phyloP scores from a whole-genome alignment of 2,113 vertebrate genomes.

The Sander vitreus region DNA sequence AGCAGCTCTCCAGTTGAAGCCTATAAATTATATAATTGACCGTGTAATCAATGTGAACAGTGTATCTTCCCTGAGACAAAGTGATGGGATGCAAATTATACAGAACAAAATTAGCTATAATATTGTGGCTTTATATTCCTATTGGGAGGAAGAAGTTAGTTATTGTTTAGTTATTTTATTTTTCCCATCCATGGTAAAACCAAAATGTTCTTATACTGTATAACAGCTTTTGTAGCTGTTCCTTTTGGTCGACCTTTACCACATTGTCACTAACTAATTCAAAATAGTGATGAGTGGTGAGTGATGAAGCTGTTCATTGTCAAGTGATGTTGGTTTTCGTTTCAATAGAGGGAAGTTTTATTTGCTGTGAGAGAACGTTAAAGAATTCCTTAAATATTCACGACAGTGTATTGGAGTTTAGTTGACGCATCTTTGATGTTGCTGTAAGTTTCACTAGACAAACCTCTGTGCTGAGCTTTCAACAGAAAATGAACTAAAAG shows the following conservation, averaged over 20 bases:
- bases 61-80: constrained; percentile 69
- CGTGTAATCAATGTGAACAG: constrained; percentile 78
- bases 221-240: too few relatives aligned
- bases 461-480: neutral
- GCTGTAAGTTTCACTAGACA: neutral
- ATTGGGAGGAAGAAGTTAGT: neutral
- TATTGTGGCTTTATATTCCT: neutral
- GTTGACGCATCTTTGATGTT: neutral
- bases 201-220: neutral
- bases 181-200: too few relatives aligned
- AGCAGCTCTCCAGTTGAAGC: constrained; percentile 70
- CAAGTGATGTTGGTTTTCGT: neutral
- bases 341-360: neutral
- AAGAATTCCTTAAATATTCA: neutral
- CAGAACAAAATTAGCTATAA: neutral
- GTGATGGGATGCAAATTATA: constrained; percentile 39
- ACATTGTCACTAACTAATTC: too few relatives aligned
- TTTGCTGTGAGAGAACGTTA: neutral
- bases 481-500: neutral
- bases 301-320: neutral
- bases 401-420: neutral
- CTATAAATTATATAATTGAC: constrained; percentile 80
- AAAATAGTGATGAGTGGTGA: too few relatives aligned
- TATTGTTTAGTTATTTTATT: neutral
- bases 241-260: too few relatives aligned